Conservation (phyloP, 2,888 invertebrate species). For the Pristionchus entomophagus region DNA sequence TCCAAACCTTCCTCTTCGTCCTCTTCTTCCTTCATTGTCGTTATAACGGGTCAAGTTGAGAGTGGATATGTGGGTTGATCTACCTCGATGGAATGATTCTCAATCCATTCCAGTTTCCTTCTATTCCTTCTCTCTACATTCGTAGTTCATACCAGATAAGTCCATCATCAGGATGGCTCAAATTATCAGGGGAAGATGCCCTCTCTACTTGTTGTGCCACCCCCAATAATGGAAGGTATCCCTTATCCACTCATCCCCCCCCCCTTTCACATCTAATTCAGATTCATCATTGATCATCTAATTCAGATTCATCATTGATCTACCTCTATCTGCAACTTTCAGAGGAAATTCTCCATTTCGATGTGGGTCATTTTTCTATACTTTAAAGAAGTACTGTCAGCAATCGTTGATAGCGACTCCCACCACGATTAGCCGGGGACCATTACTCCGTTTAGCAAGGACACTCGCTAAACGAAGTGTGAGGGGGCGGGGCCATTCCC, state of each 20-base stretch:
- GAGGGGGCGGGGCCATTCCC: too few relatives aligned
- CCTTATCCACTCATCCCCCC: neutral
- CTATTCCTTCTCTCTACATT: conserved; percentile 40
- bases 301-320: too few relatives aligned
- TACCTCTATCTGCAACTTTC: conserved; percentile 92
- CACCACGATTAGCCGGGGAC: too few relatives aligned
- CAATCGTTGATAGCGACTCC: too few relatives aligned
- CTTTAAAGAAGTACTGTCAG: too few relatives aligned
- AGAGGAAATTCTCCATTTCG: conserved; percentile 94
- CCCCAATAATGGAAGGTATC: conserved; percentile 33
- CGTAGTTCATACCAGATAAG: neutral
- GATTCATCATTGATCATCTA: too few relatives aligned
- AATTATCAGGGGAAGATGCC: conserved; percentile 35
- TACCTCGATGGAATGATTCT: too few relatives aligned
- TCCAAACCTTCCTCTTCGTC: neutral
- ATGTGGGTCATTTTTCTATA: conserved; percentile 80
- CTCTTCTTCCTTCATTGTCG: conserved; percentile 17
- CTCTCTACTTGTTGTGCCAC: conserved; percentile 32
- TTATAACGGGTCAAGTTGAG: conserved; percentile 46
- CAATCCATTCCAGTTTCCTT: conserved; percentile 48
- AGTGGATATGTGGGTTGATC: conserved; percentile 46
- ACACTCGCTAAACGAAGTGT: too few relatives aligned
- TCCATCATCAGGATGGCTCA: conserved; percentile 34
- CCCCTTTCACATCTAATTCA: neutral
- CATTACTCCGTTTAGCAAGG: too few relatives aligned